Evolutionary conservation across 2,113 vertebrate species (phyloP).

Genomic region (Coryphaenoides rupestris): DNA sequence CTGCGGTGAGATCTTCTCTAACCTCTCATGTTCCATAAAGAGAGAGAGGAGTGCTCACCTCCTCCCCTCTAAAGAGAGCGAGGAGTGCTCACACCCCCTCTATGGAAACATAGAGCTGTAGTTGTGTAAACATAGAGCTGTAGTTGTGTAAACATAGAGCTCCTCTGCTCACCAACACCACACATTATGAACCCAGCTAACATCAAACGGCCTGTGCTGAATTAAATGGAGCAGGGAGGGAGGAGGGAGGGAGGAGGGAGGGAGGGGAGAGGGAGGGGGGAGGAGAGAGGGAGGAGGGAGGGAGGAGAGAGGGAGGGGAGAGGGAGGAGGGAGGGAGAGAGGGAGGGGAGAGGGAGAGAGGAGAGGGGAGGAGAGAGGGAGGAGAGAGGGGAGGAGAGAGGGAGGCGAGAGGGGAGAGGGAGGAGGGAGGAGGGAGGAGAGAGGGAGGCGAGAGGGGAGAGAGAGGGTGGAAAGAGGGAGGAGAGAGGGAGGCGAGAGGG

Average conservation of each 20-base stretch:
- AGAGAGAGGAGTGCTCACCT: too few relatives aligned
- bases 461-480: conserved; percentile 42
- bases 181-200: conserved; percentile 70
- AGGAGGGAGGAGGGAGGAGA: background rate
- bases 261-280: background rate
- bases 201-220: conserved; percentile 74
- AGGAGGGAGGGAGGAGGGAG: conserved; percentile 46
- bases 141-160: too few relatives aligned
- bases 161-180: conserved; percentile 68
- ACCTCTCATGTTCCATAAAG: too few relatives aligned
- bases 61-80: too few relatives aligned
- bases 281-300: conserved; percentile 1
- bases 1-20: too few relatives aligned
- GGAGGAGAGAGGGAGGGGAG: conserved; percentile 51
- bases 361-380: conserved; percentile 39
- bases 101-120: too few relatives aligned
- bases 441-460: conserved; percentile 44
- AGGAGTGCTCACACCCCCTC: too few relatives aligned
- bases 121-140: too few relatives aligned
- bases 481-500: background rate
- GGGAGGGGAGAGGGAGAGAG: background rate
- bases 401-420: background rate
- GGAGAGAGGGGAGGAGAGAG: conserved; percentile 46
- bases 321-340: background rate
- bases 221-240: conserved; percentile 56